These are phyloP conservation scores for Oligia strigilis DNA, from an alignment of 2,888 invertebrate species.

Conservation along the genomic window DNA sequence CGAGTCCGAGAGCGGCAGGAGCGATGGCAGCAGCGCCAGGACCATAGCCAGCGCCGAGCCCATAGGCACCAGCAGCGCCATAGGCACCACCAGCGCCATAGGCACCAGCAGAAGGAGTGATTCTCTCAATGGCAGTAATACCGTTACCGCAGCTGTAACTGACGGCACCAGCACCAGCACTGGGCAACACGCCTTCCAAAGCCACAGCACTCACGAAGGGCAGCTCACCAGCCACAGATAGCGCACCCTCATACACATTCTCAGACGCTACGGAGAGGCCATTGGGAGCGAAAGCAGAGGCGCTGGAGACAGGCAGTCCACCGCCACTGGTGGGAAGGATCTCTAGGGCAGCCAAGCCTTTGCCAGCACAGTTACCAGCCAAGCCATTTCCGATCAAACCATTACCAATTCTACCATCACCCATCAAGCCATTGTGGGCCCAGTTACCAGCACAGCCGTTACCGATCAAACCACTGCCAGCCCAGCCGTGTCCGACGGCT, in stretches of 20 bases:
- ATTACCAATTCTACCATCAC: too few relatives aligned
- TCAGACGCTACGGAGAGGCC: neutral
- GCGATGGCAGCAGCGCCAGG: neutral
- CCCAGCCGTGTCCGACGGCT: neutral
- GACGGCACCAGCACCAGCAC: neutral
- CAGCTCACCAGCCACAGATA: neutral
- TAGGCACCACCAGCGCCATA: conserved; percentile 13
- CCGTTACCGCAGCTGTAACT: neutral
- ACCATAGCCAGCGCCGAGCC: neutral
- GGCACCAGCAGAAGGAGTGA: conserved; percentile 17
- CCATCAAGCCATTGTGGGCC: neutral
- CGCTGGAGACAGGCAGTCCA: neutral
- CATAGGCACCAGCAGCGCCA: conserved; percentile 11
- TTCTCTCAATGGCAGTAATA: neutral
- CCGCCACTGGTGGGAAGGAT: neutral
- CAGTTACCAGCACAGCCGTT: neutral
- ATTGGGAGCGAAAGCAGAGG: neutral
- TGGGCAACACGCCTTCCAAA: neutral
- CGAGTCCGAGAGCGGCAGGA: neutral
- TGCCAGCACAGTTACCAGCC: neutral
- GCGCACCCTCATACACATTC: neutral
- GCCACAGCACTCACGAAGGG: neutral
- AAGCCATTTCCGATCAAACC: neutral
- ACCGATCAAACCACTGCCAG: neutral
- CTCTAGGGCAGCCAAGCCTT: neutral